These are phyloP conservation scores for zebrafish (Danio rerio) DNA, from an alignment of 2,113 vertebrate species.

Conservation along the genomic window GRCz12tu NC_133194.1:4674001-4674500, in stretches of 20 bases:
- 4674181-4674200: not conserved
- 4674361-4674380: not conserved
- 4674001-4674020: no score
- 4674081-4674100: not conserved
- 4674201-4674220: not conserved
- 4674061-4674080: no score
- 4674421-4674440: constrained; percentile 43
- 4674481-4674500: constrained; percentile 32
- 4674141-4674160: not conserved
- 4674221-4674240: not conserved
- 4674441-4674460: constrained; percentile 14
- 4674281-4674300: not conserved
- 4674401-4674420: constrained; percentile 24
- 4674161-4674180: not conserved
- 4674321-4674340: not conserved
- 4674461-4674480: constrained; percentile 49
- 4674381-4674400: constrained; percentile 11
- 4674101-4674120: not conserved
- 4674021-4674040: no score
- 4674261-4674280: no score
- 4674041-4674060: no score
- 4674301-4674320: not conserved
- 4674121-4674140: not conserved
- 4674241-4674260: no score
- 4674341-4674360: not conserved